Conservation (phyloP, 1,140 invertebrate genomes). For the Philotrypesis tridentata region DNA sequence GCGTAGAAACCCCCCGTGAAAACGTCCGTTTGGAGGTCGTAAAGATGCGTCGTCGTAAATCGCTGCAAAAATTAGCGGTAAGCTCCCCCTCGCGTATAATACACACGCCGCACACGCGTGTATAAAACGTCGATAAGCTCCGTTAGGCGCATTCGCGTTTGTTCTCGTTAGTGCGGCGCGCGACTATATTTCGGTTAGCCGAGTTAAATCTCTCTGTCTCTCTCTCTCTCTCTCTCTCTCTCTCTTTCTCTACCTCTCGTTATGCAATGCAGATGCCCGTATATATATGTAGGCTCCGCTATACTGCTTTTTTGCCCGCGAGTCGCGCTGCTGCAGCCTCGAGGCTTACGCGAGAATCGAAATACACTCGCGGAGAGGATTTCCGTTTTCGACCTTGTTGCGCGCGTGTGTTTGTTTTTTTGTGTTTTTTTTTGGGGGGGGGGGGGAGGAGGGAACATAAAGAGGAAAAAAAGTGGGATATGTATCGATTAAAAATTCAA, state of each 20-base stretch:
- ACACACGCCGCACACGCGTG: neutral
- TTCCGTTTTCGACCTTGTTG: neutral
- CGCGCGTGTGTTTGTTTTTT: no score
- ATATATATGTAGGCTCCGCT: neutral
- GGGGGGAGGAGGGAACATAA: no score
- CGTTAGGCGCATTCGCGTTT: constrained; percentile 46
- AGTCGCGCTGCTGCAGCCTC: no score
- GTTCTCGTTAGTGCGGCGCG: constrained; percentile 63
- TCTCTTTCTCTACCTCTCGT: neutral
- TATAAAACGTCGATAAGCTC: constrained; percentile 1
- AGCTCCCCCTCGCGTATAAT: constrained; percentile 59
- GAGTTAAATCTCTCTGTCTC: constrained; percentile 49
- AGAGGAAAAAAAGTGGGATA: no score
- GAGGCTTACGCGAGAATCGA: neutral
- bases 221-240: neutral
- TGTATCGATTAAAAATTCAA: no score
- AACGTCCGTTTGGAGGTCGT: neutral
- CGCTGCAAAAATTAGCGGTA: constrained; percentile 67
- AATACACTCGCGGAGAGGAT: neutral
- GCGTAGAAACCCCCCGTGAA: neutral
- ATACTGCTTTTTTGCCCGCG: neutral
- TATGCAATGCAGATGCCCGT: neutral
- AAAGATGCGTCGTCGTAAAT: constrained; percentile 9
- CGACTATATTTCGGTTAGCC: constrained; percentile 66
- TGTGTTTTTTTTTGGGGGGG: no score